phyloP scores from a whole-genome alignment of 1,140 invertebrate genomes.

The Lordiphosa clarofinis region DNA sequence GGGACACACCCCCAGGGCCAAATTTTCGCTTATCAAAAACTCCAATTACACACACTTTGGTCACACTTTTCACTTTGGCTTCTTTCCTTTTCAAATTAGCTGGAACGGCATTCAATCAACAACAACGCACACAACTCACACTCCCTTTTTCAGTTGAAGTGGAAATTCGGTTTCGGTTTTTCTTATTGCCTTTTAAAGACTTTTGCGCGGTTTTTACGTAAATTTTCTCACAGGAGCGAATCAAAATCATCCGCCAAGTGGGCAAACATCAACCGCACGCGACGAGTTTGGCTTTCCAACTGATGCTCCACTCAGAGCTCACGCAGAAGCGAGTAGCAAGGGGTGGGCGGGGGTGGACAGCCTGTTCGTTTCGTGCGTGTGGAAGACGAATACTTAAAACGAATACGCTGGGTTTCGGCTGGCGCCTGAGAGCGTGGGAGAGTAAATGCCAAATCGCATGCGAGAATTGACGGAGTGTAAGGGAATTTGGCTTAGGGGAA shows the following conservation, averaged over 20 bases:
- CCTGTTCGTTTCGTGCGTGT: constrained; percentile 1
- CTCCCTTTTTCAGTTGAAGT: not conserved
- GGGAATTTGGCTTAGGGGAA: not conserved
- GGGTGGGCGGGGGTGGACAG: not conserved
- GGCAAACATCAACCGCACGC: constrained; percentile 41
- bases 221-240: constrained; percentile 10
- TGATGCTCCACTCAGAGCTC: constrained; percentile 18
- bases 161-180: not conserved
- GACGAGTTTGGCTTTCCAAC: constrained; percentile 51
- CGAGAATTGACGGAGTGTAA: constrained; percentile 27
- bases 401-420: constrained; percentile 6
- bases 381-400: not conserved
- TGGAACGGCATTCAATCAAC: constrained; percentile 18
- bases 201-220: not conserved
- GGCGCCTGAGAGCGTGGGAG: not conserved
- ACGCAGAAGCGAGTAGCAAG: not conserved
- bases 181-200: no score
- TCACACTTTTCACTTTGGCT: constrained; percentile 35
- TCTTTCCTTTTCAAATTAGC: constrained; percentile 27
- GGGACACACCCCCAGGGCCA: constrained; percentile 1
- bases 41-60: constrained; percentile 32
- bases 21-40: constrained; percentile 24
- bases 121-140: not conserved
- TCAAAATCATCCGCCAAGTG: constrained; percentile 4
- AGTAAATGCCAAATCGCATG: constrained; percentile 38